Base-by-base conservation (phyloP, 2,113 vertebrate species). In the Tychaedon coryphoeus region DNA sequence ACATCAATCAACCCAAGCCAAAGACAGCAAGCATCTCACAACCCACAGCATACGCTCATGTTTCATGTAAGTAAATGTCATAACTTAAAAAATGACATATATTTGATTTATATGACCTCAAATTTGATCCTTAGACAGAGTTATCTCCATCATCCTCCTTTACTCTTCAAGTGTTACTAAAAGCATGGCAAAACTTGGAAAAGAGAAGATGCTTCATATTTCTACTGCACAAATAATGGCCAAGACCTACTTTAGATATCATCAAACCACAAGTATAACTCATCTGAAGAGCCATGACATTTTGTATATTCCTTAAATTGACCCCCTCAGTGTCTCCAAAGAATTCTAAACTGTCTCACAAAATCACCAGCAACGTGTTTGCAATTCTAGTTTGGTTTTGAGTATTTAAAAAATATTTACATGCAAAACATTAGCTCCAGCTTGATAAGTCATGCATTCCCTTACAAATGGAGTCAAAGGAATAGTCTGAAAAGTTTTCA, bases 11-110 rank as follows among this genome's bases (percentile, higher is more conserved):
- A 65, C 2, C 25, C 36, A 56, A 85, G 65, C 57, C 86, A 92
- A 93, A 91, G 88, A 71, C 45, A 77, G 50, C 65, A 78, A 84
- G 28, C 34, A 75, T 88, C 92, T 90, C 70, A 76, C 34, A 75
- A 29, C 8, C 56, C 5, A 0, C 43, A 60, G 53, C 20, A 84
- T 20, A 80, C 26, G 19, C 12, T 43, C 51, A 29, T 22, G 7
- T 34, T 23, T 62, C 45, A 22, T 3, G 10, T 29, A 48, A 62
- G 9, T 77, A 77, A 92, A 80, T 14, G 7, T 25, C 9, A 13
- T 71, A 75, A 84, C 33, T 78, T 77, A 91, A 71, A 50, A 75
- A 53, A 53, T 28, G 28, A 89, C 40, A 13, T 51, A 19, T 51
- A 82, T 92, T 81, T 92, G 42, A 50, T 62, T 91, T 62, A 9